These are phyloP conservation scores for Bursaphelenchus okinawaensis DNA, from an alignment of 2,888 invertebrate species.

Conservation along the genomic window DNA sequence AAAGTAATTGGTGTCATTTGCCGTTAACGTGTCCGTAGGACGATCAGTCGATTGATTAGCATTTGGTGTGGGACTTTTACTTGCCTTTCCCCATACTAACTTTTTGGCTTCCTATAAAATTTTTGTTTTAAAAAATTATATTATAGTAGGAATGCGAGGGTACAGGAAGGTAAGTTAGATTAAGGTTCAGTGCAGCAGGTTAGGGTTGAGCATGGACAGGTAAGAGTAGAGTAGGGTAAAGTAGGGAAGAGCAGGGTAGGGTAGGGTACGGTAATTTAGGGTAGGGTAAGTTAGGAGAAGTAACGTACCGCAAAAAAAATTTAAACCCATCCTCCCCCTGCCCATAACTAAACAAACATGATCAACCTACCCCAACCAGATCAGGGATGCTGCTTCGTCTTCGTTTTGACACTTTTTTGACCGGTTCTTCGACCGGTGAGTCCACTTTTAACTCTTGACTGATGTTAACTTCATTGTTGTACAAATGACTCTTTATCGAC, in stretches of 20 bases:
- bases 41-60: constrained; percentile 22
- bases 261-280: too few species aligned
- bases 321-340: too few species aligned
- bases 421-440: neutral
- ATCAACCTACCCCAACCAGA: constrained; percentile 29
- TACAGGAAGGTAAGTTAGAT: too few species aligned
- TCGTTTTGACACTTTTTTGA: neutral
- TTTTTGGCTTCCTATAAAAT: constrained; percentile 43
- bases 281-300: too few species aligned
- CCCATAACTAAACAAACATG: too few species aligned
- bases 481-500: neutral
- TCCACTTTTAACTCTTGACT: neutral
- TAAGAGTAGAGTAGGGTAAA: too few species aligned
- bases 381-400: constrained; percentile 39
- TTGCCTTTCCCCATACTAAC: constrained; percentile 37
- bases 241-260: too few species aligned
- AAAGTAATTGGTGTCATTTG: neutral
- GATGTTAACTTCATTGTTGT: neutral
- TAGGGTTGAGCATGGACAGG: too few species aligned
- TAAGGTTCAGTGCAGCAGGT: too few species aligned
- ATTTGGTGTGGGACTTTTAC: constrained; percentile 21
- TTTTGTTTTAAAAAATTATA: constrained; percentile 7
- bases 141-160: too few species aligned
- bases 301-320: too few species aligned
- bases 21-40: constrained; percentile 16